Evolutionary conservation across 2,797 vertebrate genomes (phyloP), one percentile per base, ranked within the genome.

Genomic region (Cetoscarus ocellatus): DNA sequence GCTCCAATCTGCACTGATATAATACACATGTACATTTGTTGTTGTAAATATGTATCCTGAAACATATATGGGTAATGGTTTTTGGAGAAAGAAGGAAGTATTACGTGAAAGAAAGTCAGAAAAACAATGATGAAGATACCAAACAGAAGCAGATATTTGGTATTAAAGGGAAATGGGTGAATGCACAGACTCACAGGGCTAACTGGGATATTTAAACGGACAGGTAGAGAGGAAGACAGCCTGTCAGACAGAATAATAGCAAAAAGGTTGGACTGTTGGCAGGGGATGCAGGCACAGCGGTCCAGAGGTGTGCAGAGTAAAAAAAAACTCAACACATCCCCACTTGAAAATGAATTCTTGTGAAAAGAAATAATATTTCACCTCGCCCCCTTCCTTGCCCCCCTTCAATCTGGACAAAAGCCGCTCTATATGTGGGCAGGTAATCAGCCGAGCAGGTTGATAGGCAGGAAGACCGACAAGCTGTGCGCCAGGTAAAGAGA

Each of bases 401-500:
- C 27, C 65, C 83, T 81, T 51, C 77, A 85, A 79, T 78, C 61
- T 71, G 82, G 75, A 89, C 86, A 86, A 91, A 88, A 77, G 80
- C 54, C 55, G 76, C 74, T 62, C 86, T 78, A 81, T 86, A 84
- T 82, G 83, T 80, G 85, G 81, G 82, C 86, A 88, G 88, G 87
- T 88, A 90, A 89, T 86, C 85, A 89, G 82, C 65, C 75, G 54
- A 71, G 70, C 57, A 59, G 86, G 57, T 83, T 88, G 88, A 88
- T 79, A 82, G 75, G 63, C 82, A 76, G 75, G 75, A 85, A 86
- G 87, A 90, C 84, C 73, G 82, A 83, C 86, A 78, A 83, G 82
- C 87, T 89, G 88, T 80, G 87, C 88, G 66, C 79, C 79, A 84
- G 79, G 83, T 79, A 83, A 84, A 79, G 70, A 67, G 81, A 84